Percentiles rank a stretch among this genome's conserved stretches.
These are phyloP conservation scores for Anser brachyrhynchus DNA, from an alignment of 2,113 vertebrate genomes.

Conservation along the genomic window DNA sequence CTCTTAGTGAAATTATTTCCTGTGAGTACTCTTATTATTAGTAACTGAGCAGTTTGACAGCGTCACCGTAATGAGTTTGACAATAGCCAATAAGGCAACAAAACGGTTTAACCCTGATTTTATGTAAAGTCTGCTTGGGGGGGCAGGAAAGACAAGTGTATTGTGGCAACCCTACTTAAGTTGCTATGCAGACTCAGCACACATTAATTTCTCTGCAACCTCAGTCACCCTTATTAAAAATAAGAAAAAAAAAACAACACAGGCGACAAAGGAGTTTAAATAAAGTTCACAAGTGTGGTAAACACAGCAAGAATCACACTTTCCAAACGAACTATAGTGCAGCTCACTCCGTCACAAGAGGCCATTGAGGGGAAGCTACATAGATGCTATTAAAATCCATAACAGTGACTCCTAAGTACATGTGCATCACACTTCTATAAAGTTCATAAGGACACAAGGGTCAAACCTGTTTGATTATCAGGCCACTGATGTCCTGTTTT, in stretches of 20 bases:
- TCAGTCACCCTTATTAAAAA: slow-evolving; percentile 90
- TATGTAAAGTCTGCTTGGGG: background rate
- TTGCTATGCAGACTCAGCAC: slow-evolving; percentile 90
- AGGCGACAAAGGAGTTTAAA: slow-evolving; percentile 86
- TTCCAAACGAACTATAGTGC: slow-evolving; percentile 83
- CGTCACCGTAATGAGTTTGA: background rate
- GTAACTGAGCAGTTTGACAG: slow-evolving; percentile 25
- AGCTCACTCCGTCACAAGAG: slow-evolving; percentile 82
- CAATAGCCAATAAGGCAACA: slow-evolving; percentile 1
- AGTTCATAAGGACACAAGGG: slow-evolving; percentile 74
- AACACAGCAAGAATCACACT: slow-evolving; percentile 90
- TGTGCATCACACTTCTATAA: slow-evolving; percentile 80
- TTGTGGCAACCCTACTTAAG: slow-evolving; percentile 95
- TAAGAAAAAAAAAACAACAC: slow-evolving; percentile 77
- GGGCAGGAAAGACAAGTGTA: slow-evolving; percentile 35
- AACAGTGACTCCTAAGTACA: slow-evolving; percentile 81
- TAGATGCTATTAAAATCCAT: slow-evolving; percentile 83
- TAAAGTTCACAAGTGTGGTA: slow-evolving; percentile 85
- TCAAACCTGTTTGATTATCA: slow-evolving; percentile 83
- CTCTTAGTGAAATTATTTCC: slow-evolving; percentile 56
- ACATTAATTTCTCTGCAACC: slow-evolving; percentile 91
- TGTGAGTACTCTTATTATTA: slow-evolving; percentile 25
- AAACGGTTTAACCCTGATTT: slow-evolving; percentile 25
- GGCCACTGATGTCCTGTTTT: slow-evolving; percentile 78
- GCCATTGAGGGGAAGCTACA: slow-evolving; percentile 84